phyloP scores from a whole-genome alignment of 2,888 invertebrate genomes.

The Hololepta plana region DNA sequence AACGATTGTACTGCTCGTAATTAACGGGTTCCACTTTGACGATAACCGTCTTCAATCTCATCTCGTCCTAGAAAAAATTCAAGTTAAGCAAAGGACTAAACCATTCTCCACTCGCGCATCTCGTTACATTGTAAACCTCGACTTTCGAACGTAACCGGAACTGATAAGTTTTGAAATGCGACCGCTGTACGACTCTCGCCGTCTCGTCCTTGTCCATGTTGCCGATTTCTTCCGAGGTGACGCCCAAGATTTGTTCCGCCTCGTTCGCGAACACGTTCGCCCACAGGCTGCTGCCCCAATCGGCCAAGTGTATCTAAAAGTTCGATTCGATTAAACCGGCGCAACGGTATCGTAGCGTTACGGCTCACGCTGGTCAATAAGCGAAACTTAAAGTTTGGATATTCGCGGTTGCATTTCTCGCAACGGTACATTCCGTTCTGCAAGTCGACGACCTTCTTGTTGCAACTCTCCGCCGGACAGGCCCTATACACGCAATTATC shows the following conservation, averaged over 20 bases:
- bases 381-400: constrained; percentile 71
- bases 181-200: constrained; percentile 51
- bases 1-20: constrained; percentile 49
- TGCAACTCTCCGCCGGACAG: constrained; percentile 77
- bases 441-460: constrained; percentile 86
- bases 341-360: not conserved
- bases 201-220: constrained; percentile 14
- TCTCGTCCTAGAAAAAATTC: constrained; percentile 50
- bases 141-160: constrained; percentile 77
- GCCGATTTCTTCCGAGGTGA: constrained; percentile 59
- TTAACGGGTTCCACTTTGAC: constrained; percentile 53
- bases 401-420: constrained; percentile 84
- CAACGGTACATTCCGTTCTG: constrained; percentile 80
- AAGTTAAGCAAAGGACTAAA: constrained; percentile 1
- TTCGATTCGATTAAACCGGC: not conserved
- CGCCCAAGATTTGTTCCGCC: constrained; percentile 60
- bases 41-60: constrained; percentile 57
- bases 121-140: constrained; percentile 77
- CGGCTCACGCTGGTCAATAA: constrained; percentile 57
- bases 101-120: not conserved
- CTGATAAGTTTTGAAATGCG: constrained; percentile 61
- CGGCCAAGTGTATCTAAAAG: constrained; percentile 63
- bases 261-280: constrained; percentile 77
- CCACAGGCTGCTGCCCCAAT: constrained; percentile 78
- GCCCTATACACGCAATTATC: constrained; percentile 84